Conservation (phyloP, 2,797 vertebrate species). For the Cyclopterus lumpus region DNA sequence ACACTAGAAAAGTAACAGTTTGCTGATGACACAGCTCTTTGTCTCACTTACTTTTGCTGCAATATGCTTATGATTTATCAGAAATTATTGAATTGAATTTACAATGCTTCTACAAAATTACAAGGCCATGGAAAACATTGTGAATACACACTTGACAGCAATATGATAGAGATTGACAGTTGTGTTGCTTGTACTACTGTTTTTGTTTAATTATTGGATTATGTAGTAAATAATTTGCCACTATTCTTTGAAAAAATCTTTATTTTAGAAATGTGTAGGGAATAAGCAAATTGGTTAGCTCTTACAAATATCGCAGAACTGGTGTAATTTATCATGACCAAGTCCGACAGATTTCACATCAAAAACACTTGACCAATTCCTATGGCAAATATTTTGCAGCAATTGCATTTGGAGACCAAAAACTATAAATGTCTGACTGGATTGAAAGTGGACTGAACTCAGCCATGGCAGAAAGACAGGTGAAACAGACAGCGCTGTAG, state of each 20-base stretch:
- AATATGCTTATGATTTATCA: not conserved
- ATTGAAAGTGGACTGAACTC: slow-evolving; percentile 59
- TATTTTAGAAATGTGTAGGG: not conserved
- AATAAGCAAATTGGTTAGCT: not conserved
- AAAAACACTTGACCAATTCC: not conserved
- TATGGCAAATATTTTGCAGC: not conserved
- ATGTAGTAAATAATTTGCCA: not conserved
- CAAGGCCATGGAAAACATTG: not conserved
- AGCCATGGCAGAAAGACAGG: slow-evolving; percentile 34
- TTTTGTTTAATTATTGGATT: not conserved
- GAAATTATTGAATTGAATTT: not conserved
- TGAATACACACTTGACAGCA: not conserved
- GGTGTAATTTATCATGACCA: not conserved
- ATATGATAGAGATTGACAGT: not conserved
- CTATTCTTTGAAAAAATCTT: not conserved
- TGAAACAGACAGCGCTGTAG: slow-evolving; percentile 20
- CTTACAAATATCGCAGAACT: not conserved
- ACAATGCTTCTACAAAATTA: not conserved
- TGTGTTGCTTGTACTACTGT: not conserved
- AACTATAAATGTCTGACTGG: not conserved
- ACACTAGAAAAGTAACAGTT: slow-evolving; percentile 7
- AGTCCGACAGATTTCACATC: not conserved
- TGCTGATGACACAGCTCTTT: slow-evolving; percentile 30
- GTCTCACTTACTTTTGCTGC: slow-evolving; percentile 2
- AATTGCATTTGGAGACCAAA: not conserved